Evolutionary conservation across 2,797 vertebrate species (phyloP), one percentile per base, ranked within the genome.

Genomic region (Ctenochaetus hawaiiensis): DNA sequence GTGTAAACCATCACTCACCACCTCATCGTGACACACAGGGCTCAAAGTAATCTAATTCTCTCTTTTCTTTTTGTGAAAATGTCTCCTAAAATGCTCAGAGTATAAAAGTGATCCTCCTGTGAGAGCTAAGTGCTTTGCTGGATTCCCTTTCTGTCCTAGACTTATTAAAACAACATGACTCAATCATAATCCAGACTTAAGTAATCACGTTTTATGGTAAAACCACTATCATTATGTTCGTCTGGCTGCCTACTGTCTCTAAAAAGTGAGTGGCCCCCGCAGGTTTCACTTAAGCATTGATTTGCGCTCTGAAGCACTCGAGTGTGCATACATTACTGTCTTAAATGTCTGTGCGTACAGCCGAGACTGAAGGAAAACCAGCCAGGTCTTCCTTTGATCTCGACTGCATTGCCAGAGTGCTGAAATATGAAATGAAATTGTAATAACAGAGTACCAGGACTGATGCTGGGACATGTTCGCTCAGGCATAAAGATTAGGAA

Each of bases 331-430:
- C 75, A 77, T 85, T 84, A 81, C 86, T 77, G 58, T 77, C 83
- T 90, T 88, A 79, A 85, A 92, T 67, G 77, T 91, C 91, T 84
- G 83, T 77, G 79, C 75, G 81, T 81, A 59, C 80, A 72, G 84
- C 86, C 59, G 81, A 84, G 83, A 87, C 89, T 68, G 74, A 87
- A 87, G 65, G 72, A 76, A 81, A 83, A 90, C 68, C 80, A 84
- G 84, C 85, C 86, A 63, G 77, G 63, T 65, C 78, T 10, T 45
- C 16, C 92, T 94, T 95, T 95, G 91, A 95, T 95, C 88, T 79
- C 34, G 4, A 75, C 84, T 75, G 80, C 11, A 76, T 75, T 82
- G 80, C 78, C 62, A 76, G 77, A 72, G 84, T 79, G 84, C 86
- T 83, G 91, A 93, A 87, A 94, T 91, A 34, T 34, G 30, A 34